These are phyloP conservation scores for Pollachius pollachius DNA, from an alignment of 2,113 vertebrate species.

Conservation along the genomic window DNA sequence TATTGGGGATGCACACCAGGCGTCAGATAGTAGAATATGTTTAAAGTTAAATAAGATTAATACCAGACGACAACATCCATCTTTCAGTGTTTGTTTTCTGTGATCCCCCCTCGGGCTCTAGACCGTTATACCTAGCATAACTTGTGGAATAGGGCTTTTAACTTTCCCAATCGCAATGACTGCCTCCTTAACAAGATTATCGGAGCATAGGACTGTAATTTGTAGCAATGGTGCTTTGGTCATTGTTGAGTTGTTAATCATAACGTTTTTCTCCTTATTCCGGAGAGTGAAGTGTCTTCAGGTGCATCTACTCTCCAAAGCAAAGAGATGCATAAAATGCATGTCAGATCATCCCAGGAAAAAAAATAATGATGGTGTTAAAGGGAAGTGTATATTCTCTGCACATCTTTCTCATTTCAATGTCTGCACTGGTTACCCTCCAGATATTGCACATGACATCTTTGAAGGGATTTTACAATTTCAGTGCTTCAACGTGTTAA, in stretches of 20 bases:
- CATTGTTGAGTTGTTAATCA: too few relatives aligned
- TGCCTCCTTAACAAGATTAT: too few relatives aligned
- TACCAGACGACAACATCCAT: constrained; percentile 31
- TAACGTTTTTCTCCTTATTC: too few relatives aligned
- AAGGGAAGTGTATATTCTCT: not conserved
- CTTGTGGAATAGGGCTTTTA: too few relatives aligned
- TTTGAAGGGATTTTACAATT: constrained; percentile 23
- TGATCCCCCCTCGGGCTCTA: too few relatives aligned
- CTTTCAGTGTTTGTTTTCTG: constrained; percentile 27
- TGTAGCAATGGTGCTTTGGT: too few relatives aligned
- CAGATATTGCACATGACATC: constrained; percentile 22
- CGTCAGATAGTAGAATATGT: constrained; percentile 32
- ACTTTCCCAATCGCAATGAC: too few relatives aligned
- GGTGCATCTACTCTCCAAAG: not conserved
- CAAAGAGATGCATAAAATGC: too few relatives aligned
- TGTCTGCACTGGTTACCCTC: constrained; percentile 12
- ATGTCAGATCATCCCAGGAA: not conserved
- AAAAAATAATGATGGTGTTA: not conserved
- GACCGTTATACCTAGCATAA: too few relatives aligned
- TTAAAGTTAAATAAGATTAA: constrained; percentile 26
- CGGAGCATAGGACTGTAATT: too few relatives aligned
- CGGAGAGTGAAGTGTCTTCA: not conserved
- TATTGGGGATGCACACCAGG: constrained; percentile 42
- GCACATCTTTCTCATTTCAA: constrained; percentile 17
- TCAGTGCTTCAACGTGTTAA: constrained; percentile 14